phyloP scores from a whole-genome alignment of 2,888 invertebrate genomes.

The Aquatica leii region DNA sequence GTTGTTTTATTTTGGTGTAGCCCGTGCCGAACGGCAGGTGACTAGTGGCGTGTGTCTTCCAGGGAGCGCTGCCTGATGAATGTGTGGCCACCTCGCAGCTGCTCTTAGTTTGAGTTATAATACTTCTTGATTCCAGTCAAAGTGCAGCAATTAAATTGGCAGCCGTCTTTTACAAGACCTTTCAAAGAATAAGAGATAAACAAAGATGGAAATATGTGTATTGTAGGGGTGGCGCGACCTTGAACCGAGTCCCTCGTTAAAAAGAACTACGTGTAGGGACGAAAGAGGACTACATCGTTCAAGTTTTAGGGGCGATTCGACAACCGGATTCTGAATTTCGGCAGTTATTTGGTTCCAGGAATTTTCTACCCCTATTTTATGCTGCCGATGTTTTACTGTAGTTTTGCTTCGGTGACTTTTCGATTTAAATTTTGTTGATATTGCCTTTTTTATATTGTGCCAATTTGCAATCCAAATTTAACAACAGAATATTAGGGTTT shows the following conservation, averaged over 20 bases:
- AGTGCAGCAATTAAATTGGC: conserved; percentile 48
- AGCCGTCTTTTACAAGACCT: conserved; percentile 39
- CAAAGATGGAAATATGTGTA: conserved; percentile 35
- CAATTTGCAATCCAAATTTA: conserved; percentile 12
- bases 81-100: conserved; percentile 45
- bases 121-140: conserved; percentile 40
- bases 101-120: conserved; percentile 42
- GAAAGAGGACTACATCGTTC: conserved; percentile 32
- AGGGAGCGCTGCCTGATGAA: conserved; percentile 51
- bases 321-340: conserved; percentile 54
- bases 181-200: conserved; percentile 14
- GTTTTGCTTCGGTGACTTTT: conserved; percentile 35
- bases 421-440: conserved; percentile 24
- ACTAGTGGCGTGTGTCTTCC: conserved; percentile 65
- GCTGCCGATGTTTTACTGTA: conserved; percentile 26
- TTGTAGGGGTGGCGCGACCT: conserved; percentile 58
- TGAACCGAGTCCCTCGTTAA: conserved; percentile 50
- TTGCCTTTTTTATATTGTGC: conserved; percentile 4
- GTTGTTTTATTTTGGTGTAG: conserved; percentile 49
- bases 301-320: conserved; percentile 47
- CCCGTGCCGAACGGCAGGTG: conserved; percentile 54
- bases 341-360: conserved; percentile 57
- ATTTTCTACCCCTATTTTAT: conserved; percentile 36
- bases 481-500: conserved; percentile 8
- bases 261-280: conserved; percentile 39